Evolutionary conservation across 2,797 vertebrate genomes (phyloP).

Genomic region (Pseudochaenichthys georgianus): DNA sequence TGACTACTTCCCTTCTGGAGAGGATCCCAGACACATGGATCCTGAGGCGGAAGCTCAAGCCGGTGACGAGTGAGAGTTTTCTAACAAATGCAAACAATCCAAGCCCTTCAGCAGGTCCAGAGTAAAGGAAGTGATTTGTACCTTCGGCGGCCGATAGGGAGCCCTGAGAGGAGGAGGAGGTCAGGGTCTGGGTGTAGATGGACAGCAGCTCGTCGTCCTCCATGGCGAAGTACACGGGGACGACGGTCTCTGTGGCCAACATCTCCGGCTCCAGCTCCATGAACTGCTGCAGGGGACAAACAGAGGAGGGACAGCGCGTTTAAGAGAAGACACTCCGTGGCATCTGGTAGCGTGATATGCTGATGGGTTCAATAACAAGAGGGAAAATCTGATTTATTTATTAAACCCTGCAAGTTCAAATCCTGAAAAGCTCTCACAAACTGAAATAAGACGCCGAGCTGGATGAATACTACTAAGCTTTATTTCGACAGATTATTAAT

Average conservation of each 20-base stretch:
- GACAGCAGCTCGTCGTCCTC: conserved; percentile 96
- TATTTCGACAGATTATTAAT: too few species aligned
- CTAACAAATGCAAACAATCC: neutral
- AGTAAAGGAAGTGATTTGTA: conserved; percentile 55
- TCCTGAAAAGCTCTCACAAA: too few species aligned
- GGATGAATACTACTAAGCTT: too few species aligned
- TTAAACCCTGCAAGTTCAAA: too few species aligned
- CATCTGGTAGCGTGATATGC: neutral
- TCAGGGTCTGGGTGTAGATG: conserved; percentile 95
- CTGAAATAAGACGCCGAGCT: too few species aligned
- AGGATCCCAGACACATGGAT: too few species aligned
- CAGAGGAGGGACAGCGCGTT: conserved; percentile 1
- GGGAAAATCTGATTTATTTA: neutral
- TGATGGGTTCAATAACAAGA: neutral
- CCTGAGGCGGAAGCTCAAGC: too few species aligned
- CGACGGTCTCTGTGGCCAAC: conserved; percentile 95
- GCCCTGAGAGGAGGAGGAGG: conserved; percentile 93
- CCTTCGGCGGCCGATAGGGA: conserved; percentile 96
- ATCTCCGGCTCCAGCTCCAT: conserved; percentile 99
- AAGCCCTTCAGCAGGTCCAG: neutral
- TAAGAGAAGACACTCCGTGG: neutral
- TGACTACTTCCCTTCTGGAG: too few species aligned
- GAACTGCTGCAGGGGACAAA: conserved; percentile 90
- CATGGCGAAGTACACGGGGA: conserved; percentile 97
- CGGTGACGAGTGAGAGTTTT: too few species aligned